Evolutionary conservation across 2,888 invertebrate species (phyloP).

Genomic region (Panzeria rudis): DNA sequence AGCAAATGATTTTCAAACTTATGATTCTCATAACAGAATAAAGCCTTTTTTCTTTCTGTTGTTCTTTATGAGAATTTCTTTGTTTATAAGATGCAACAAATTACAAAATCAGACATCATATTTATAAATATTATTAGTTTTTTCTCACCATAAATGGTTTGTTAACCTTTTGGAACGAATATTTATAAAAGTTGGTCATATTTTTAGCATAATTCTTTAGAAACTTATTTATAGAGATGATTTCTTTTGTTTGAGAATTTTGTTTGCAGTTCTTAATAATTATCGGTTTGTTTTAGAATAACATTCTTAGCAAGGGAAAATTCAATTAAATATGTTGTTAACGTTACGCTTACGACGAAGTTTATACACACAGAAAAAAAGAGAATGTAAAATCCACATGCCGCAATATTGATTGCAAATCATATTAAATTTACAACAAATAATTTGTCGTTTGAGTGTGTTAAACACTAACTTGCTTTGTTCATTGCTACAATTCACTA

Average conservation of each 20-base stretch:
- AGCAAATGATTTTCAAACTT: slow-evolving; percentile 26
- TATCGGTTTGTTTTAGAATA: neutral
- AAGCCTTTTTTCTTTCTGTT: neutral
- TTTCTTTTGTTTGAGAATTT: neutral
- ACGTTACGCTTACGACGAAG: too few relatives aligned
- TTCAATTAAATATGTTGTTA: too few relatives aligned
- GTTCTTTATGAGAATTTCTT: slow-evolving; percentile 17
- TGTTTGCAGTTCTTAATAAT: neutral
- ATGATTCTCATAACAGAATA: slow-evolving; percentile 22
- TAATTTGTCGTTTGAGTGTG: too few relatives aligned
- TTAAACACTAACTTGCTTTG: too few relatives aligned
- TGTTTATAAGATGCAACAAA: slow-evolving; percentile 38
- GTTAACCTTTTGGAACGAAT: slow-evolving; percentile 9
- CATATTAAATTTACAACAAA: too few relatives aligned
- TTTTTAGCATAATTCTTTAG: too few relatives aligned
- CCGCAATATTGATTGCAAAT: too few relatives aligned
- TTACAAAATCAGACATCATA: slow-evolving; percentile 9
- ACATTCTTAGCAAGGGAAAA: too few relatives aligned
- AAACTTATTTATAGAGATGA: neutral
- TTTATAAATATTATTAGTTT: slow-evolving; percentile 21
- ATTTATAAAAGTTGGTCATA: neutral
- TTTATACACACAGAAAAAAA: too few relatives aligned
- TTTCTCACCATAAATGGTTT: slow-evolving; percentile 38
- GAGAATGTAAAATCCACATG: too few relatives aligned
- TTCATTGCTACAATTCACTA: too few relatives aligned